phyloP scores from a whole-genome alignment of 2,888 invertebrate genomes.

The Augiades crinisus region DNA sequence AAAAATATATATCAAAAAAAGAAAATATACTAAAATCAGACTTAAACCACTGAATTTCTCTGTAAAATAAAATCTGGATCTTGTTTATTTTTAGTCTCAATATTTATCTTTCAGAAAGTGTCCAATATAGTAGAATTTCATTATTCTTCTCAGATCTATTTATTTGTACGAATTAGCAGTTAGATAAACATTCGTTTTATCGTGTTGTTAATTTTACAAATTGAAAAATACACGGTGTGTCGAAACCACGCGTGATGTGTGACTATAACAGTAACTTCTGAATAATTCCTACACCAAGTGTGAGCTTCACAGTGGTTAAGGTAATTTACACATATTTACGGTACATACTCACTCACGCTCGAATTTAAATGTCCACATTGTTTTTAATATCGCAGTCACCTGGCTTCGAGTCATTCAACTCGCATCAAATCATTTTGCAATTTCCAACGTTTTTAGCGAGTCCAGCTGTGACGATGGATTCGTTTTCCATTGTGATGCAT shows the following conservation, averaged over 20 bases:
- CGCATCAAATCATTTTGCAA: slow-evolving; percentile 30
- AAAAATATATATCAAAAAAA: too few relatives aligned
- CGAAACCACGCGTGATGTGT: neutral
- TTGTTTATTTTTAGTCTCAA: too few relatives aligned
- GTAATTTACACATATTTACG: slow-evolving; percentile 27
- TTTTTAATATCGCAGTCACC: slow-evolving; percentile 42
- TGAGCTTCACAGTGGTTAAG: slow-evolving; percentile 14
- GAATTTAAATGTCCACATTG: slow-evolving; percentile 47
- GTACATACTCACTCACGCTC: slow-evolving; percentile 41
- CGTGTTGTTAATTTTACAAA: neutral
- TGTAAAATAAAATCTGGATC: too few relatives aligned
- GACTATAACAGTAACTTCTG: slow-evolving; percentile 12
- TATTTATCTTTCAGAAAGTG: too few relatives aligned
- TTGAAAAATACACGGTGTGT: neutral
- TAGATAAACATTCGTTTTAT: neutral
- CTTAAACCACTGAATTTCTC: too few relatives aligned
- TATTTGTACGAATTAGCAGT: neutral
- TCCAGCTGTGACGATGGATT: slow-evolving; percentile 15
- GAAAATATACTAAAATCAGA: too few relatives aligned
- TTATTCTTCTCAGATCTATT: too few relatives aligned
- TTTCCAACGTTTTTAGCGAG: slow-evolving; percentile 20
- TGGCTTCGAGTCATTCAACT: slow-evolving; percentile 37
- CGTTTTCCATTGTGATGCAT: slow-evolving; percentile 13
- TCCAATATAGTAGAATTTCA: too few relatives aligned
- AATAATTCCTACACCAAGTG: slow-evolving; percentile 1